Percentiles rank a stretch among this genome's conserved stretches.
These are phyloP conservation scores for Polyploca ridens DNA, from an alignment of 2,888 invertebrate genomes.

Conservation along the genomic window DNA sequence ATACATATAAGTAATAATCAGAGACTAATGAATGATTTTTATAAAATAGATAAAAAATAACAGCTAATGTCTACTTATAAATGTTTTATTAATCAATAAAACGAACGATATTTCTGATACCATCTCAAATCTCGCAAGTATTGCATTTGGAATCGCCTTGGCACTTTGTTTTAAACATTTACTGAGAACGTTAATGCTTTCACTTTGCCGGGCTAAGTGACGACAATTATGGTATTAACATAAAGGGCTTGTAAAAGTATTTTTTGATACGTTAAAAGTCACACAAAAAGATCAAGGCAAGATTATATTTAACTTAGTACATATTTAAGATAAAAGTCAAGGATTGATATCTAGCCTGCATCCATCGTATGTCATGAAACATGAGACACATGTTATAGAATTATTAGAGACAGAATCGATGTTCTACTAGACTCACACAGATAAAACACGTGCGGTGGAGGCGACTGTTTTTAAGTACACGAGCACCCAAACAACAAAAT, in stretches of 20 bases:
- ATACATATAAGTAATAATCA: no score
- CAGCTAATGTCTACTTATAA: neutral
- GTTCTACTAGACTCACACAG: constrained; percentile 14
- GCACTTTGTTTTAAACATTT: neutral
- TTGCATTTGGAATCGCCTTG: neutral
- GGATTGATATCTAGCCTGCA: neutral
- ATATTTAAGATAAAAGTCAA: neutral
- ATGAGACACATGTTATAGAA: neutral
- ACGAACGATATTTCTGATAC: neutral
- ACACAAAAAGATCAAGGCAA: no score
- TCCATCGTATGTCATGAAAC: neutral
- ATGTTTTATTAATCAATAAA: neutral
- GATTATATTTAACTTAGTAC: no score
- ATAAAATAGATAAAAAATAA: neutral
- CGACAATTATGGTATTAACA: neutral
- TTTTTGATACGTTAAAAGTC: neutral
- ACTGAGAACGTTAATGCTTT: neutral
- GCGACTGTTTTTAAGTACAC: constrained; percentile 29
- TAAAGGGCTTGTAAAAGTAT: neutral
- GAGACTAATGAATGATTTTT: neutral
- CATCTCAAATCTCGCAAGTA: constrained; percentile 6
- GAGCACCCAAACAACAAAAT: constrained; percentile 29
- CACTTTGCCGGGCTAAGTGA: neutral
- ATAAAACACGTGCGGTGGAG: constrained; percentile 25
- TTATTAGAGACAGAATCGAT: neutral